A percentile compares a stretch with the other conserved stretches of the same genome.
These are phyloP conservation scores for Salvelinus namaycush DNA, from an alignment of 2,113 vertebrate species.

Conservation along the genomic window DNA sequence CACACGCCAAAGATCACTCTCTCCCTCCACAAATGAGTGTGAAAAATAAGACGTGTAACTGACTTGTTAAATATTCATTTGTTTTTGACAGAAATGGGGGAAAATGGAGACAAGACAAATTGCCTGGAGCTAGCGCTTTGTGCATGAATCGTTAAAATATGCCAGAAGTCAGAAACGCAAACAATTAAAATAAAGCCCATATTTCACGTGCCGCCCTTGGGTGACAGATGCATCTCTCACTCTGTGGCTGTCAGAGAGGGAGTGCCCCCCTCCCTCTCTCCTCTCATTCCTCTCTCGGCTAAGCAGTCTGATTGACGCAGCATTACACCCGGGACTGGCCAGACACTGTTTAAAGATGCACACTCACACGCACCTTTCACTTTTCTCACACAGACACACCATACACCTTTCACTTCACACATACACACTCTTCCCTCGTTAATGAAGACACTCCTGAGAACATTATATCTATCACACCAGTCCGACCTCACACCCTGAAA, in stretches of 20 bases:
- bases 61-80: slow-evolving; percentile 55
- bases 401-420: background rate
- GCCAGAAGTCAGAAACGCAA: slow-evolving; percentile 41
- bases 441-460: background rate
- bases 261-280: background rate
- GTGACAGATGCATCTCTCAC: background rate
- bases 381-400: background rate
- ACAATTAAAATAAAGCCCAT: slow-evolving; percentile 48
- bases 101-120: slow-evolving; percentile 39
- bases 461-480: background rate
- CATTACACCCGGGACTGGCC: background rate
- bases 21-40: background rate
- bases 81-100: slow-evolving; percentile 28
- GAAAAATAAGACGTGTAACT: slow-evolving; percentile 23
- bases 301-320: background rate
- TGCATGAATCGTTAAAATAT: slow-evolving; percentile 45
- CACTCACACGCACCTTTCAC: background rate
- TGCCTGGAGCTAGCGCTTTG: slow-evolving; percentile 34
- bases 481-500: background rate
- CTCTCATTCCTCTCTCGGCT: background rate
- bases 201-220: slow-evolving; percentile 33
- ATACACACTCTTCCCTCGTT: background rate
- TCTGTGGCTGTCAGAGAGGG: background rate
- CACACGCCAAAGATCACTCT: background rate
- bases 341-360: background rate